Evolutionary conservation across 2,888 invertebrate genomes (phyloP).

Genomic region (Eilema caniola): DNA sequence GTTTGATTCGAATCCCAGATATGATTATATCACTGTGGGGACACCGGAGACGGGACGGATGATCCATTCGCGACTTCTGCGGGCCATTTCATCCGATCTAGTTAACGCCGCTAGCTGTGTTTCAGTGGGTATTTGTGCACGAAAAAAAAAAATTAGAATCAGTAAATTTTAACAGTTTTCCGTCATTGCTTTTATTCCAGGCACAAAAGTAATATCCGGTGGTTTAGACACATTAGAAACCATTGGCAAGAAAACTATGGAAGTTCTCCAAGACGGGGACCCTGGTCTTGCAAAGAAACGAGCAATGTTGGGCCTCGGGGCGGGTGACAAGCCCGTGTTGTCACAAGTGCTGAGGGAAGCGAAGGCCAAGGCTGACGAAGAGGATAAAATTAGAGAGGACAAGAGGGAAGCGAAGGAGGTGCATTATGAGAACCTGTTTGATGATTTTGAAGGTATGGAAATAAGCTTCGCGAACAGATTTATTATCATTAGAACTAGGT

Average conservation of each 20-base stretch:
- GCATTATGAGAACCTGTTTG: constrained; percentile 93
- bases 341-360: constrained; percentile 90
- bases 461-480: not conserved
- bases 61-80: no score
- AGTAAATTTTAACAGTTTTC: no score
- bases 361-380: constrained; percentile 89
- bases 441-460: constrained; percentile 92
- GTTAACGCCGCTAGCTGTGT: no score
- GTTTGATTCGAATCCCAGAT: no score
- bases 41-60: no score
- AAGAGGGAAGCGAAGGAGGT: constrained; percentile 83
- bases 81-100: no score
- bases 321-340: constrained; percentile 88
- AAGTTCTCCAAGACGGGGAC: constrained; percentile 96
- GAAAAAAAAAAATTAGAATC: no score
- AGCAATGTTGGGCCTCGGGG: constrained; percentile 88
- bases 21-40: no score
- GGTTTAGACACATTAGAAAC: constrained; percentile 96
- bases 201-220: constrained; percentile 91
- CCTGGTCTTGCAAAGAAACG: constrained; percentile 94
- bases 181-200: constrained; percentile 54
- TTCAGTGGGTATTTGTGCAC: no score
- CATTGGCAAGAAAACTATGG: constrained; percentile 98
- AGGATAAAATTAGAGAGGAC: constrained; percentile 82
- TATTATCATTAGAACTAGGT: no score